Evolutionary conservation across 2,888 invertebrate genomes (phyloP), one percentile per base, ranked within the genome.

Genomic region (Belgica antarctica): DNA sequence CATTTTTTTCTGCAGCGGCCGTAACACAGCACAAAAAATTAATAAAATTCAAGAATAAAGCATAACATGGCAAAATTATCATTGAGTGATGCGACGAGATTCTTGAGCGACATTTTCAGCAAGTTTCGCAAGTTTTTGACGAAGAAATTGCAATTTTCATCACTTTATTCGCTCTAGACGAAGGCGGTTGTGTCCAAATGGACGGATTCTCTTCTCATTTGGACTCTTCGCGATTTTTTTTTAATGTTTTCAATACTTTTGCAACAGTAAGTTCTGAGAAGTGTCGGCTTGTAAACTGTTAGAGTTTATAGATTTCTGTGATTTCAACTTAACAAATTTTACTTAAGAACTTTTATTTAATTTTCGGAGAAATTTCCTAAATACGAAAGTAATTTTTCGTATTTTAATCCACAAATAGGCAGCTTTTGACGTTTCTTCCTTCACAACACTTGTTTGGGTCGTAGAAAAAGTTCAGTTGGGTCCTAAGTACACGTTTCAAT

Each of bases 21-120:
- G 22, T 12, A 17, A 34, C 36, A 34, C 17, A 31, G 41, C 25
- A 57, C 3, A 22, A 4, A 47, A 57, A 24, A 12, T 19, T 46
- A 63, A 41, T 41, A 63, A 63, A 63, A 36, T 63, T 41, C 10
- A 25, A 63, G 63, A 36, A 63, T 19, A 63, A 63, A 63, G 41
- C 63, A 63, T 41, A 63, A 63, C 22, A 46, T 34, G 63, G 25
- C 31, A 62, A 15, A 27, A 62, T 63, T 22, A 63, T 63, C 41
- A 41, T 41, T 63, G 36, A 24, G 46, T 46, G 36, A 63, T 63
- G 36, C 41, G 41, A 41, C 41, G 4, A 41, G 10, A 12, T 41
- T 15, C 8, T 31, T 31, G 31, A 31, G 8, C 12, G 41, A 41
- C 10, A 41, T 41, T 10, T 41, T 41, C 41, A 41, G 4, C 10